Base-by-base conservation (phyloP, 2,797 vertebrate species). In the Echiichthys vipera region DNA sequence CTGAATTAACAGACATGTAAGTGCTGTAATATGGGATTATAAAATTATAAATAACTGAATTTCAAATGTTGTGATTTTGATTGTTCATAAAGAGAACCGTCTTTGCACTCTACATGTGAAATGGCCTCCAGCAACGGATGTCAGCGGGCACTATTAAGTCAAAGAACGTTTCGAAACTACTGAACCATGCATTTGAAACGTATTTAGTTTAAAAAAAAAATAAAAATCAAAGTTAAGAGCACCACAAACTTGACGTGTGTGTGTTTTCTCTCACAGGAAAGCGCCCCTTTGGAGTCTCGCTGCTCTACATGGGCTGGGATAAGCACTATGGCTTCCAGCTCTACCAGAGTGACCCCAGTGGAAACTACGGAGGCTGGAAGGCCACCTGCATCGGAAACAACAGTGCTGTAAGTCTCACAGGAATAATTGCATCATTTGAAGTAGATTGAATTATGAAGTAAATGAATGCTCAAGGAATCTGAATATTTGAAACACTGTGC, bases 251-350 rank as follows among this genome's bases (percentile, higher is more conserved):
- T 34, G 2, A 34, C 32, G 34, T 68, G 6, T 68, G 7, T 58
- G 8, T 40, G 11, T 49, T 0, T 15, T 2, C 14, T 24, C 39
- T 22, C n/a, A 4, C 72, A 85, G 83, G 79, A 43, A 85, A 85
- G 69, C 83, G 82, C 68, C 98, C 98, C 14, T 99, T 99, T 61
- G 98, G 98, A 57, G 98, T 99, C 53, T 99, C 98, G 0, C 85
- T 99, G 88, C 95, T 99, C 14, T 99, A 99, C 88, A 98, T 99
- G 88, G 98, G 98, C 75, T 99, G 98, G 98, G 98, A 99, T 89
- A 99, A 99, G 85, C 98, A 99, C 88, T 99, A 99, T 1, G 98
- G 98, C 75, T 99, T 98, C 93, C 98, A 99, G 93, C 92, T 99
- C 34, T 99, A 99, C 85, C 98, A 99, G 89, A 99, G 98, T 10